Conservation (phyloP, 1,140 invertebrate genomes). For the Orussus abietinus region DNA sequence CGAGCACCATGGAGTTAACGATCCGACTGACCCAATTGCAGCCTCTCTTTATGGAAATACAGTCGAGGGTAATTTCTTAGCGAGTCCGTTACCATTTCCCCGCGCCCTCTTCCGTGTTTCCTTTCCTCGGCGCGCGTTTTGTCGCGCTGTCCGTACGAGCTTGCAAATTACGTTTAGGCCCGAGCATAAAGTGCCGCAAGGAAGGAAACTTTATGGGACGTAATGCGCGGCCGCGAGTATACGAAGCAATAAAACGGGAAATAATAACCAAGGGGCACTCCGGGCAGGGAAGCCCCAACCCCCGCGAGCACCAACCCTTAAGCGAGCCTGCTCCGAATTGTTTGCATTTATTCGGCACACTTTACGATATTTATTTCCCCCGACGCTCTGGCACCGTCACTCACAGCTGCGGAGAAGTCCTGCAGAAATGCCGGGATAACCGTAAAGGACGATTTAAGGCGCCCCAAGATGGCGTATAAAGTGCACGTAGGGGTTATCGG, state of each 20-base stretch:
- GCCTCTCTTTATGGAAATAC: too few species aligned
- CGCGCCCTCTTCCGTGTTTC: too few species aligned
- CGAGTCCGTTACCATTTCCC: too few species aligned
- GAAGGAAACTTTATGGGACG: constrained; percentile 18
- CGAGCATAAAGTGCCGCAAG: constrained; percentile 13
- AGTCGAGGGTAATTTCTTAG: too few species aligned
- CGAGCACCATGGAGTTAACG: too few species aligned
- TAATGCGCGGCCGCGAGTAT: constrained; percentile 16
- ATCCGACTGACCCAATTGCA: constrained; percentile 29
- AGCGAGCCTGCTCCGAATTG: constrained; percentile 22
- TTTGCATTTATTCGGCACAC: constrained; percentile 43
- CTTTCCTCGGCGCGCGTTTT: constrained; percentile 10
- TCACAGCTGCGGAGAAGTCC: constrained; percentile 36
- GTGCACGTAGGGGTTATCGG: too few species aligned
- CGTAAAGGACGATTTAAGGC: constrained; percentile 5
- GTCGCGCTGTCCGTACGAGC: constrained; percentile 14
- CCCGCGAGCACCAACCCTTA: constrained; percentile 1
- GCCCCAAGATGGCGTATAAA: constrained; percentile 17
- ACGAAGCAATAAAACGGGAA: constrained; percentile 26
- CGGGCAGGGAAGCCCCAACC: constrained; percentile 14
- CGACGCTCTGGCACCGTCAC: constrained; percentile 26
- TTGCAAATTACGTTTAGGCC: constrained; percentile 24
- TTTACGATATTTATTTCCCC: constrained; percentile 39
- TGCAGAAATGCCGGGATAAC: too few species aligned
- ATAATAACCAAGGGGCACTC: constrained; percentile 21